Evolutionary conservation across 2,113 vertebrate genomes (phyloP).

Genomic region (Brachionichthys hirsutus): DNA sequence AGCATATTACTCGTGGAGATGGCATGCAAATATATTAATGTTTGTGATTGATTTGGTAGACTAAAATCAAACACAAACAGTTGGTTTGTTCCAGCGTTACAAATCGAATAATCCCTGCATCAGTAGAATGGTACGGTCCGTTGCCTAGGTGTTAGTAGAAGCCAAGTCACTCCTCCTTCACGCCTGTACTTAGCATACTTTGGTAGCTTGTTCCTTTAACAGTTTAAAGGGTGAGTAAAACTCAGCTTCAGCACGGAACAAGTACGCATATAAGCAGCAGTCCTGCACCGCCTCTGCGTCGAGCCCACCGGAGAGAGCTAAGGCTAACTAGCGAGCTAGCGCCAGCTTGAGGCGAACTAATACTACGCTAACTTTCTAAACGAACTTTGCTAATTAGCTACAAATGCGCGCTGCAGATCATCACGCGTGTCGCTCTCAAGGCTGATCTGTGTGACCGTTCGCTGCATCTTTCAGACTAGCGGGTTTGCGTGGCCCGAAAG

Average conservation of each 20-base stretch:
- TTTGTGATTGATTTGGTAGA: background rate
- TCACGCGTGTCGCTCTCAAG: no score
- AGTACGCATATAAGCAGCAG: background rate
- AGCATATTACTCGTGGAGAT: background rate
- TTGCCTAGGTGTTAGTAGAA: conserved; percentile 69
- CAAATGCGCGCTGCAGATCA: no score
- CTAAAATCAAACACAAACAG: background rate
- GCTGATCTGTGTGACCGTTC: no score
- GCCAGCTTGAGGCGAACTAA: conserved; percentile 12
- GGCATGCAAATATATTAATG: background rate
- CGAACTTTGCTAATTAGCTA: conserved; percentile 37
- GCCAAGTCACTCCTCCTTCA: conserved; percentile 50
- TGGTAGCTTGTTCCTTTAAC: background rate
- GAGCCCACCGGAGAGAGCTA: conserved; percentile 1
- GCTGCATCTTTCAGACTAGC: background rate
- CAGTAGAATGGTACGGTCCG: conserved; percentile 64
- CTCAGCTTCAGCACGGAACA: accelerated
- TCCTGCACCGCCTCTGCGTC: background rate
- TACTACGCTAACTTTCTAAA: conserved; percentile 29
- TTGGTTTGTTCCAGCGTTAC: background rate
- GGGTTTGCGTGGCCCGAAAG: conserved; percentile 28
- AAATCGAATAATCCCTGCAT: background rate
- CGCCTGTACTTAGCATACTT: conserved; percentile 39
- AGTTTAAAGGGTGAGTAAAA: conserved; percentile 41
- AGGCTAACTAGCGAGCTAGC: conserved; percentile 50